These are phyloP conservation scores for Melanerpes formicivorus DNA, from an alignment of 2,113 vertebrate species.

Conservation along the genomic window DNA sequence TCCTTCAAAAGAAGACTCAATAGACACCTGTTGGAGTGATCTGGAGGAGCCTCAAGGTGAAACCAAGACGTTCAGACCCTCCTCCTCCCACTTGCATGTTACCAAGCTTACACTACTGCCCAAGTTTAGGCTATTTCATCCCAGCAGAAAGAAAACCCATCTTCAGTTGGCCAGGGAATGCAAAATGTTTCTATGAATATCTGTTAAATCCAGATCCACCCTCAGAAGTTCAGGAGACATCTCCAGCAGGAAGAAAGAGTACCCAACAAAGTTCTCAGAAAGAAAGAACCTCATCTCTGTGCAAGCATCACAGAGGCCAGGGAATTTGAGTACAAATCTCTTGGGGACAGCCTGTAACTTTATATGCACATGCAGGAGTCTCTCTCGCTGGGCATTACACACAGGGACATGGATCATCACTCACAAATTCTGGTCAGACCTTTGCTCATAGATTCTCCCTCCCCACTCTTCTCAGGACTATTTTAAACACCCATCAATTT, in stretches of 20 bases:
- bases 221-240: background rate
- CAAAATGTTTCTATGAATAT: background rate
- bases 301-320: no score
- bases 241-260: background rate
- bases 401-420: no score
- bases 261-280: background rate
- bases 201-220: background rate
- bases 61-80: background rate
- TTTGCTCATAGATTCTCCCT: no score
- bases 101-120: background rate
- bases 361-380: no score
- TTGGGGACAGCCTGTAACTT: no score
- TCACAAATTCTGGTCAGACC: no score
- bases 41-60: background rate
- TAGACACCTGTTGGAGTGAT: background rate
- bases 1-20: background rate
- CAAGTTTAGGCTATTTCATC: background rate
- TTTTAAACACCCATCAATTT: no score
- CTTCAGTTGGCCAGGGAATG: background rate
- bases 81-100: fast-evolving
- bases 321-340: no score
- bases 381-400: no score
- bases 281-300: background rate
- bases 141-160: background rate
- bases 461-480: no score